Evolutionary conservation across 2,113 vertebrate species (phyloP).

Genomic region (Macroglossus sobrinus): DNA sequence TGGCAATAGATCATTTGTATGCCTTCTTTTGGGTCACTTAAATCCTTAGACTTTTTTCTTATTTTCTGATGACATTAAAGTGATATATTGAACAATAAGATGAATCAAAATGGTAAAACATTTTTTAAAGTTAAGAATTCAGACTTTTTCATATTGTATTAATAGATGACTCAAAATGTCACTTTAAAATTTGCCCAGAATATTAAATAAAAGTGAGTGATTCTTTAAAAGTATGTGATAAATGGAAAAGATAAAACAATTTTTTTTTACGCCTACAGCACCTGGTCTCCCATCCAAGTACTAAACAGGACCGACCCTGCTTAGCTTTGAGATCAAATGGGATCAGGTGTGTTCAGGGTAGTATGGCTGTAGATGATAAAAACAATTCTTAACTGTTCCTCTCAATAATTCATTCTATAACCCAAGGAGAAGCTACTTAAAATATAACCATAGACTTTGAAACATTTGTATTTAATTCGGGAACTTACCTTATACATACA

Average conservation of each 20-base stretch:
- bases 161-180: conserved; percentile 51
- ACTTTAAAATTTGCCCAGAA: conserved; percentile 46
- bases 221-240: conserved; percentile 28
- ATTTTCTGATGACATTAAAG: conserved; percentile 30
- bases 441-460: conserved; percentile 7
- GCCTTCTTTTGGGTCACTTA: conserved; percentile 36
- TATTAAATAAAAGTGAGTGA: conserved; percentile 53
- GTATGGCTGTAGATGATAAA: background rate
- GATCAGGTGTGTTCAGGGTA: too few relatives aligned
- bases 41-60: background rate
- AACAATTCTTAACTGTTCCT: conserved; percentile 44
- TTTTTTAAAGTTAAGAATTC: conserved; percentile 62
- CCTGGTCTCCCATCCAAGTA: too few relatives aligned
- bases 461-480: conserved; percentile 32
- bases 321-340: too few relatives aligned
- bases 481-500: background rate
- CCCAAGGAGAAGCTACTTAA: background rate
- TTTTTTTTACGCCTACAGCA: too few relatives aligned
- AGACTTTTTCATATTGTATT: conserved; percentile 30
- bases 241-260: background rate
- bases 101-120: conserved; percentile 65
- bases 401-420: background rate
- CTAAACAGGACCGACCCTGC: too few relatives aligned
- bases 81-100: conserved; percentile 51
- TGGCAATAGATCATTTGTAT: background rate